phyloP scores from a whole-genome alignment of 2,797 vertebrate genomes.

The Anguilla pacifica region DNA sequence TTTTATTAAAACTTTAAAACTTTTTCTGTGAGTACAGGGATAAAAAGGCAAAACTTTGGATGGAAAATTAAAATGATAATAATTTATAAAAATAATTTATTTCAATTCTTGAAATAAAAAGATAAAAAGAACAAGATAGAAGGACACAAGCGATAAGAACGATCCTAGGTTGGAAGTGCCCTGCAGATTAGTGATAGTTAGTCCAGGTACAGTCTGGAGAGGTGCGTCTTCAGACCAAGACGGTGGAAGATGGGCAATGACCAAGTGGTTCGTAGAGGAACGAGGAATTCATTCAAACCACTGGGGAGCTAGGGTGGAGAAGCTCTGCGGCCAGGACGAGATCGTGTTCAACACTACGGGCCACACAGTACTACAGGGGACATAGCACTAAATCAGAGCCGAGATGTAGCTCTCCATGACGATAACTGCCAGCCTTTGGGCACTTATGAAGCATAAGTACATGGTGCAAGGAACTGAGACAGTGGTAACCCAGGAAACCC shows the following conservation, averaged over 20 bases:
- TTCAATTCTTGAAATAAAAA: background rate
- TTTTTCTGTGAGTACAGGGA: background rate
- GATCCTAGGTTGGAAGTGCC: too few relatives aligned
- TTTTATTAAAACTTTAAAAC: background rate
- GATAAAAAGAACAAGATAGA: background rate
- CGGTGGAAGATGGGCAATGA: too few relatives aligned
- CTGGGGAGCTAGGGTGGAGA: too few relatives aligned
- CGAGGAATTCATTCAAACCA: too few relatives aligned
- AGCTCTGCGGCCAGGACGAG: too few relatives aligned
- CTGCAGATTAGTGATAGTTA: too few relatives aligned
- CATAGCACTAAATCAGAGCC: background rate
- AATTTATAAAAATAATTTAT: background rate
- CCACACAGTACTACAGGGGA: background rate
- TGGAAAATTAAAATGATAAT: background rate
- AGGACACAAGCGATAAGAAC: too few relatives aligned
- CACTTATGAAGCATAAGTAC: background rate
- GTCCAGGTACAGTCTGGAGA: too few relatives aligned
- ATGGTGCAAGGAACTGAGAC: background rate
- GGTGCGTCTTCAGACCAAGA: too few relatives aligned
- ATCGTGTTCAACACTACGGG: background rate
- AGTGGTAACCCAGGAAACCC: background rate
- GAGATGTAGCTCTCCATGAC: background rate
- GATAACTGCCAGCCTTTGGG: background rate
- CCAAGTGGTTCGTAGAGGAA: too few relatives aligned
- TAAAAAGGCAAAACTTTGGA: background rate